phyloP scores from a whole-genome alignment of 2,113 vertebrate species.

The Spea bombifrons region DNA sequence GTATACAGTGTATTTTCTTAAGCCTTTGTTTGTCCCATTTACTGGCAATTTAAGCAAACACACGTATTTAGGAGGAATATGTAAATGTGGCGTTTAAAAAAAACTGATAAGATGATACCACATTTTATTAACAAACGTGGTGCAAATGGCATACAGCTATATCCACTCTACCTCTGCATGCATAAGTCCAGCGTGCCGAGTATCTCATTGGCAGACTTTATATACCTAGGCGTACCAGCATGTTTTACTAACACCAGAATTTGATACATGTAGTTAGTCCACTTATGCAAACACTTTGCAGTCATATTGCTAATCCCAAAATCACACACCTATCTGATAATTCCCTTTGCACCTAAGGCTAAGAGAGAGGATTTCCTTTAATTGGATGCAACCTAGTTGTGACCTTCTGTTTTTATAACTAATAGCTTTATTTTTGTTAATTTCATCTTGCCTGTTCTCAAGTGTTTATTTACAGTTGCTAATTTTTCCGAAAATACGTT shows the following conservation, averaged over 20 bases:
- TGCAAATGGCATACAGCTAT: conserved; percentile 10
- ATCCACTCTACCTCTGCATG: conserved; percentile 11
- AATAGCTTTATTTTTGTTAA: conserved; percentile 68
- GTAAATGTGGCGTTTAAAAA: conserved; percentile 37
- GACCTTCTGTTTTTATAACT: conserved; percentile 68
- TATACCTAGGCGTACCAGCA: not conserved
- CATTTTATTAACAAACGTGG: conserved; percentile 5
- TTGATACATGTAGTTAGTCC: conserved; percentile 21
- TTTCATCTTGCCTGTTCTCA: conserved; percentile 56
- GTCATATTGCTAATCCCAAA: conserved; percentile 54
- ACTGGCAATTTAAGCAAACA: conserved; percentile 24
- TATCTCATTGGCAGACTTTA: conserved; percentile 20
- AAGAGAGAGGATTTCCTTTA: conserved; percentile 62
- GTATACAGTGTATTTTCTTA: not conserved
- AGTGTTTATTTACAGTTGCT: conserved; percentile 37
- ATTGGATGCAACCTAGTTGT: conserved; percentile 66
- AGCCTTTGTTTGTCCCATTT: conserved; percentile 15
- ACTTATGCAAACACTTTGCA: conserved; percentile 45
- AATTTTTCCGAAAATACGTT: conserved; percentile 46
- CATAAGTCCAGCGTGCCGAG: conserved; percentile 1
- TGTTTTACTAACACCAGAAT: not conserved
- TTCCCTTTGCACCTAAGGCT: conserved; percentile 50
- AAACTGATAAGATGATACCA: conserved; percentile 10
- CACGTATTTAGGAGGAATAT: conserved; percentile 9
- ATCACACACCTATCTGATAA: conserved; percentile 52